These are phyloP conservation scores for Lycopodina hypogea DNA, from an alignment of 37 sponge, comb jelly and placozoan species.

Conservation along the genomic window DNA sequence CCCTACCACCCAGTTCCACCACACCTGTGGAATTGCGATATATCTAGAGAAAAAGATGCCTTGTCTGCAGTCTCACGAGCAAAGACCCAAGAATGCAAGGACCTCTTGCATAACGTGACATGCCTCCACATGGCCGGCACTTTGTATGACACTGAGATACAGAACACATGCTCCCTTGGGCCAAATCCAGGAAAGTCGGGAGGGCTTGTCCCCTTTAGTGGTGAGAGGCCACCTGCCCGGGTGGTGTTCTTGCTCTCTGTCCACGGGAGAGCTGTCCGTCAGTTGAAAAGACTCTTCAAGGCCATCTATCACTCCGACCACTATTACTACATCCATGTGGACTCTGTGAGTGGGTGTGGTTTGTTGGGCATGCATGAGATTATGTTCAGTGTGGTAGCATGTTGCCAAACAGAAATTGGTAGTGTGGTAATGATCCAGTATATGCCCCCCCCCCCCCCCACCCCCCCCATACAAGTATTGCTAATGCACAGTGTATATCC, in stretches of 20 bases:
- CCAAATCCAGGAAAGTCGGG: slow-evolving; percentile 43
- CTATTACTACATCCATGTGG: slow-evolving; percentile 89
- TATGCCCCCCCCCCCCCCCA: too few relatives aligned
- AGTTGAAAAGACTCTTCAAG: slow-evolving; percentile 81
- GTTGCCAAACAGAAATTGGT: too few relatives aligned
- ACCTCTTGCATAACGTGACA: slow-evolving; percentile 57
- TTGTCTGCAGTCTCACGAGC: slow-evolving; percentile 76
- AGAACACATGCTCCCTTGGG: slow-evolving; percentile 58
- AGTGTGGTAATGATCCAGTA: too few relatives aligned
- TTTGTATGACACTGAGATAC: slow-evolving; percentile 57
- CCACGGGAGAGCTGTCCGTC: slow-evolving; percentile 83
- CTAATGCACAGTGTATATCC: too few relatives aligned
- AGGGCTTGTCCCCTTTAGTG: slow-evolving; percentile 10
- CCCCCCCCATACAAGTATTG: too few relatives aligned
- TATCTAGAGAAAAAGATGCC: slow-evolving; percentile 56
- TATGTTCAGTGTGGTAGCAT: too few relatives aligned
- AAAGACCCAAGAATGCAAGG: slow-evolving; percentile 58
- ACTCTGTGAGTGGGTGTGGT: slow-evolving; percentile 51
- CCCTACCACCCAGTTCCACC: too few relatives aligned
- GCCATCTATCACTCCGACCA: slow-evolving; percentile 86
- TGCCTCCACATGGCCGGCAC: slow-evolving; percentile 47
- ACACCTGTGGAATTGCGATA: slow-evolving; percentile 24
- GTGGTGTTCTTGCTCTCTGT: slow-evolving; percentile 79
- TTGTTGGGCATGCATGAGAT: not conserved
- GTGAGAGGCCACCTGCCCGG: slow-evolving; percentile 20